Base-by-base conservation (phyloP, 2,797 vertebrate species). In the Manis javanica region DNA sequence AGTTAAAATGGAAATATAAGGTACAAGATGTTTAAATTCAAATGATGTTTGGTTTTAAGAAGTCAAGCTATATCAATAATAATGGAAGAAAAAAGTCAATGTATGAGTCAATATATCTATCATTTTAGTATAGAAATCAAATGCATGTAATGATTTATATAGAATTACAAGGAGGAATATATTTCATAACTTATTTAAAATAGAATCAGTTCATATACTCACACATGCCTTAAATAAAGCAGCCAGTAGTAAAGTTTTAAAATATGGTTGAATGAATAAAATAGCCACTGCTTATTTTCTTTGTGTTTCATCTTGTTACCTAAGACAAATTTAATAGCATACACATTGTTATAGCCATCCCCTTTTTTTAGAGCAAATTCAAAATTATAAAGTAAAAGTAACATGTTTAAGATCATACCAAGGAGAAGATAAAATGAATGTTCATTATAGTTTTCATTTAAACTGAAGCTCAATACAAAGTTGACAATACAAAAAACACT, bases 1-100 rank as follows among this genome's bases (percentile, higher is more conserved):
- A 91, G 87, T 89, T 96, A 86, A 95, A 96, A 59, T 87, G 2
- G 39, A 93, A 94, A 79, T 72, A 42, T 63, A 75, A 79, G 15
- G 6, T 29, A 23, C 14, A 61, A 34, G 46, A 91, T 90, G 5
- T 29, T 78, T 91, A 23, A 84, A 75, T 84, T 95, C 21, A 72
- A 68, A 94, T 82, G 14, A 51, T 34, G 13, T 4, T 77, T 91
- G 29, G 1, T 42, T 91, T 93, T 91, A 63, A 63, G 39, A 87
- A 46, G 21, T 19, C 13, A 37, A 68, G 1, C 18, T 57, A 8
- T 59, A 61, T 49, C 14, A 77, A 26, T 72, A 46, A 55, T 24
- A 63, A 3, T 57, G 10, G 29, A 78, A 61, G 75, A 68, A 89
- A 46, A 34, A 68, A 4, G 7, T 51, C 14, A 79, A 19, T 39